A percentile compares a stretch with the other conserved stretches of the same genome.
phyloP scores from a whole-genome alignment of 2,888 invertebrate genomes.

The Monochamus alternatus region DNA sequence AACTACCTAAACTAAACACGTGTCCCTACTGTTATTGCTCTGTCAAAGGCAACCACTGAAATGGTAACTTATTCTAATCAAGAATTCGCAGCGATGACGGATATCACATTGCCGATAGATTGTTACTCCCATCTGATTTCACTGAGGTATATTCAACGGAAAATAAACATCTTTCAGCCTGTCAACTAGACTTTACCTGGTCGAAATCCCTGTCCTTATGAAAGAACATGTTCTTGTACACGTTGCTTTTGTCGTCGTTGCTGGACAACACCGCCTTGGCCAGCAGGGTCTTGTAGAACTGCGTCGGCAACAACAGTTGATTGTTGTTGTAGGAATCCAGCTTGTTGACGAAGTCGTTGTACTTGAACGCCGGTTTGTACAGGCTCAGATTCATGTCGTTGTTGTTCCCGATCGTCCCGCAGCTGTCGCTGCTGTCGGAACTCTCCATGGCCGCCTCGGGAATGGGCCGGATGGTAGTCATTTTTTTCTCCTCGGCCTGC shows the following conservation, averaged over 20 bases:
- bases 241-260: constrained; percentile 68
- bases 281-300: constrained; percentile 85
- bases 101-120: too few species aligned
- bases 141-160: too few species aligned
- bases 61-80: too few species aligned
- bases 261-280: constrained; percentile 80
- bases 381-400: constrained; percentile 60
- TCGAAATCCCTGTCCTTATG: constrained; percentile 69
- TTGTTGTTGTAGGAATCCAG: constrained; percentile 70
- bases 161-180: too few species aligned
- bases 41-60: too few species aligned
- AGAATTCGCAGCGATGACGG: too few species aligned
- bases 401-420: constrained; percentile 60
- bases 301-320: constrained; percentile 78
- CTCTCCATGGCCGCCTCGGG: constrained; percentile 67
- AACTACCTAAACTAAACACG: too few species aligned
- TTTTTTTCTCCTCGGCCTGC: constrained; percentile 49
- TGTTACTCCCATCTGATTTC: too few species aligned
- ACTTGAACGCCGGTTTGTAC: constrained; percentile 66
- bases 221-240: constrained; percentile 70
- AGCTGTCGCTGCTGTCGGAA: constrained; percentile 69
- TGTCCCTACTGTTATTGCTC: too few species aligned
- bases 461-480: constrained; percentile 66
- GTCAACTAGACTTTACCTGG: constrained; percentile 61
- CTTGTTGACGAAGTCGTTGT: constrained; percentile 69